Evolutionary conservation across 1,140 invertebrate genomes (phyloP).

Genomic region (Drosophila cardini): DNA sequence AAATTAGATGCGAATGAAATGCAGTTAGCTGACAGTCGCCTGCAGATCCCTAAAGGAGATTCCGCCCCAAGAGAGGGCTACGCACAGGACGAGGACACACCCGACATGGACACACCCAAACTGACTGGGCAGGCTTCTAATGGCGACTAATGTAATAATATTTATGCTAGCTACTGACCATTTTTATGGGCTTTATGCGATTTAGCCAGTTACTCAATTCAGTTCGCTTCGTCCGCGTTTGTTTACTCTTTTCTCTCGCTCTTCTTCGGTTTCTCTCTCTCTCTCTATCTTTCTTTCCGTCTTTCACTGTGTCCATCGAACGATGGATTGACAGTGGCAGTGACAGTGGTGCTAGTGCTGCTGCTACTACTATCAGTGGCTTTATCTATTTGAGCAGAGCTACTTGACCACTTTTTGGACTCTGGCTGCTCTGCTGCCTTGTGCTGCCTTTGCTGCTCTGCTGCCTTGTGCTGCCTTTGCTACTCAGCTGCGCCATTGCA

Average conservation of each 20-base stretch:
- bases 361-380: conserved; percentile 30
- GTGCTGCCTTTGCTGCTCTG: background rate
- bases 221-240: conserved; percentile 14
- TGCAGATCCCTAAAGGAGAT: conserved; percentile 28
- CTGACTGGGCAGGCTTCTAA: conserved; percentile 20
- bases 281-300: background rate
- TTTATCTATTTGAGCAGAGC: conserved; percentile 54
- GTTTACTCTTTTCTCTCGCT: conserved; percentile 23
- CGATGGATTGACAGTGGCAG: background rate
- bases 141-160: conserved; percentile 79
- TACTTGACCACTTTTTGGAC: conserved; percentile 21
- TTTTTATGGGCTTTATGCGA: conserved; percentile 74
- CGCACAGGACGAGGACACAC: background rate
- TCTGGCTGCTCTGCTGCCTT: background rate
- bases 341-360: conserved; percentile 19
- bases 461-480: background rate
- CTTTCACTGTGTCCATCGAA: background rate
- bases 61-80: background rate
- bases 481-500: conserved; percentile 34
- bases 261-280: no score
- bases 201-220: conserved; percentile 79
- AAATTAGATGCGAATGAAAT: conserved; percentile 70
- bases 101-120: background rate
- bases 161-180: conserved; percentile 76
- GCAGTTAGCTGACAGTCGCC: conserved; percentile 43